Base-by-base conservation (phyloP, 2,113 vertebrate genomes). In the Phasianus colchicus region DNA sequence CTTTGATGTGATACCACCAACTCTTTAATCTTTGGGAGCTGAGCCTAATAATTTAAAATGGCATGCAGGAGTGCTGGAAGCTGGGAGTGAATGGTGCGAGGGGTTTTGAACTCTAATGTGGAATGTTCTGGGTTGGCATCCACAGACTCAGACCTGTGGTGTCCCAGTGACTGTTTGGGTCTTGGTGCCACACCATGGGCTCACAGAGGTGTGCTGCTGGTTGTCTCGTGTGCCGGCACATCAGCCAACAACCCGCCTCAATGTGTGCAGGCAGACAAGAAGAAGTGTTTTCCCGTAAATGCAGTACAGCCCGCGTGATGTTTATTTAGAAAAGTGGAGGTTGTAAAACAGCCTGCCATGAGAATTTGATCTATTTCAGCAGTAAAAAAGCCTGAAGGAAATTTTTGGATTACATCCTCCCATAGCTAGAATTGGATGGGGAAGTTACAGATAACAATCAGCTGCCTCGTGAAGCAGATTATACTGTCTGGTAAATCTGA, bases 371-470 rank as follows among this genome's bases (percentile, higher is more conserved):
- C 47, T 95, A 97, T 95, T 92, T 86, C 76, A 72, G 91, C 94
- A 86, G 82, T 95, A 95, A 95, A 97, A 89, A 81, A 91, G 89
- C 92, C 85, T 2, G 1, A 89, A 79, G 89, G 89, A 93, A 92
- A 91, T 95, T 92, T 96, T 96, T 91, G 88, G 91, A 90, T 95
- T 96, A 58, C 89, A 57, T 92, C 82, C 82, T 93, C 60, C 76
- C 89, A 81, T 91, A 9, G 18, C 85, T 85, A 74, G 84, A 91
- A 93, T 95, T 77, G 87, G 78, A 88, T 89, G 61, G 82, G 75
- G 82, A 91, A 82, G 94, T 94, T 96, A 72, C 92, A 95, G 91
- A 95, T 96, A 96, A 94, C 93, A 89, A 91, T 96, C 89, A 91
- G 82, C 87, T 91, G 91, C 72, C 95, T 93, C n/a, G 1, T 77